A percentile compares a stretch with the other conserved stretches of the same genome.
These are phyloP conservation scores for Acestrorhynchus altus DNA, from an alignment of 2,797 vertebrate genomes.

Conservation along the genomic window DNA sequence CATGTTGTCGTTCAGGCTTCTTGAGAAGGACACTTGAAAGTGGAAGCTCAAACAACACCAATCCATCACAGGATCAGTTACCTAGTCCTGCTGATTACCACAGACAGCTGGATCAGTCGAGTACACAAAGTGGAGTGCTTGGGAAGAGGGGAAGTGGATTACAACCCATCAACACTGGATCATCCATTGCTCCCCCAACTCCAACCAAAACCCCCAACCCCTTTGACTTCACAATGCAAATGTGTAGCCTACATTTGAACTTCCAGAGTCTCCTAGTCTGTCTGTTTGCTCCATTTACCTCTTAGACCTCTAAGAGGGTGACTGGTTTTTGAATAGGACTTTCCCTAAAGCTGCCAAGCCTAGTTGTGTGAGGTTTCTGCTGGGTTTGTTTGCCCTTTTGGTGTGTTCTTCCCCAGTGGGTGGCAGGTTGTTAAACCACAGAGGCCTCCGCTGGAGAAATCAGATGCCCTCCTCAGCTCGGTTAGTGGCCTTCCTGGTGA, in stretches of 20 bases:
- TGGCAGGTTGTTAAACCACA: slow-evolving; percentile 57
- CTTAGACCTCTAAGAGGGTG: slow-evolving; percentile 38
- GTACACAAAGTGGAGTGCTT: slow-evolving; percentile 42
- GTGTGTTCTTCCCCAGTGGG: slow-evolving; percentile 36
- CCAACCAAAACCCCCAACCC: slow-evolving; percentile 7
- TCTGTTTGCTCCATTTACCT: slow-evolving; percentile 30
- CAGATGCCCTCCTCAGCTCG: slow-evolving; percentile 38
- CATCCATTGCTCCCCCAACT: slow-evolving; percentile 22
- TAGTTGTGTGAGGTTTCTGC: slow-evolving; percentile 58
- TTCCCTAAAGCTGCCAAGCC: slow-evolving; percentile 56
- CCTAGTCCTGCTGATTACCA: slow-evolving; percentile 49
- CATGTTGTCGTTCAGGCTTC: slow-evolving; percentile 45
- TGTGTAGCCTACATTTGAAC: slow-evolving; percentile 45
- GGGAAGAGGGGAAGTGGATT: slow-evolving; percentile 46
- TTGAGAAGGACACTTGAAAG: slow-evolving; percentile 49
- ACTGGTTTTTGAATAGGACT: slow-evolving; percentile 44
- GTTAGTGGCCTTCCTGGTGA: slow-evolving; percentile 39
- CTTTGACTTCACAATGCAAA: slow-evolving; percentile 38
- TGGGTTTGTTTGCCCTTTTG: slow-evolving; percentile 59
- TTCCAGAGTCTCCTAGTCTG: slow-evolving; percentile 33
- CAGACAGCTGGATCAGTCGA: slow-evolving; percentile 53
- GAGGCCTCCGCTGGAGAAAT: slow-evolving; percentile 42
- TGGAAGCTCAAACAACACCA: slow-evolving; percentile 48
- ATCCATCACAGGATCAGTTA: slow-evolving; percentile 60
- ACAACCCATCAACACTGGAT: slow-evolving; percentile 43